phyloP scores from a whole-genome alignment of 1,140 invertebrate species.

The Drosophila paulistorum region DNA sequence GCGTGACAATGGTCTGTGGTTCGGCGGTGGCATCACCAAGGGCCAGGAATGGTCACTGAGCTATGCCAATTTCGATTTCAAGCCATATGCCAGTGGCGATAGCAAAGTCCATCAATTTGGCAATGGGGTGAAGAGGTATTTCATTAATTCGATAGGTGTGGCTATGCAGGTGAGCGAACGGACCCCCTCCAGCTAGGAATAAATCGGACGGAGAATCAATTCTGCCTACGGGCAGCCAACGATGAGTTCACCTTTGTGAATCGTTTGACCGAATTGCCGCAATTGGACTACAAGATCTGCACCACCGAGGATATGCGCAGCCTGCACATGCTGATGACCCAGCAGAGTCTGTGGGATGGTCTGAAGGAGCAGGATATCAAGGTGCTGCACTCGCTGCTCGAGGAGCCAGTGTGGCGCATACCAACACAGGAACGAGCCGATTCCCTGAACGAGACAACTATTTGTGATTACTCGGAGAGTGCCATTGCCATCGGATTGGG shows the following conservation, averaged over 20 bases:
- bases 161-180: slow-evolving; percentile 90
- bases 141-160: slow-evolving; percentile 92
- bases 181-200: slow-evolving; percentile 92
- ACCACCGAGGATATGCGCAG: slow-evolving; percentile 90
- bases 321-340: slow-evolving; percentile 87
- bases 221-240: slow-evolving; percentile 90
- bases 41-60: slow-evolving; percentile 92
- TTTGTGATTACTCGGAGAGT: slow-evolving; percentile 92
- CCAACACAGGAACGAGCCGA: slow-evolving; percentile 86
- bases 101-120: slow-evolving; percentile 91
- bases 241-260: slow-evolving; percentile 91
- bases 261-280: slow-evolving; percentile 85
- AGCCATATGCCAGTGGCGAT: slow-evolving; percentile 92
- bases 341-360: slow-evolving; percentile 92
- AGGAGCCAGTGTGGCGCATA: slow-evolving; percentile 93
- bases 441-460: slow-evolving; percentile 86
- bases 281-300: slow-evolving; percentile 93
- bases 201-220: slow-evolving; percentile 86
- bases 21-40: slow-evolving; percentile 91
- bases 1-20: slow-evolving; percentile 88
- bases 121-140: slow-evolving; percentile 91
- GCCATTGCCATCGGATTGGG: slow-evolving; percentile 90
- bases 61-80: slow-evolving; percentile 87
- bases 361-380: slow-evolving; percentile 89
- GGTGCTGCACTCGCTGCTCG: slow-evolving; percentile 89